Conservation (phyloP, 2,797 vertebrate species). For the Toxotes lorentzi region DNA sequence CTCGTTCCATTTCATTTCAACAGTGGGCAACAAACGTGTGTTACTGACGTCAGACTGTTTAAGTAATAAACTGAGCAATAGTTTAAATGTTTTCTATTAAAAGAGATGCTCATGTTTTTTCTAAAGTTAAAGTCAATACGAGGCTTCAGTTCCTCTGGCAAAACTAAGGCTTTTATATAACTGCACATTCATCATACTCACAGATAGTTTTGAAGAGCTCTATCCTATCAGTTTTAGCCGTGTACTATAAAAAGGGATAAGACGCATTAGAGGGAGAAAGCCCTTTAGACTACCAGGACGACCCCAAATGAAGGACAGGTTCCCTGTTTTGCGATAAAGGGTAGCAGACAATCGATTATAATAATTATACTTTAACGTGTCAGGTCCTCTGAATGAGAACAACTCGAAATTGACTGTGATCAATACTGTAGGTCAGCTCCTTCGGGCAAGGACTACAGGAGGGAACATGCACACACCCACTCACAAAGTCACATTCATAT, state of each 20-base stretch:
- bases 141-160: neutral
- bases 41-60: neutral
- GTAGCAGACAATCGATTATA: slow-evolving; percentile 66
- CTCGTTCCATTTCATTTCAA: slow-evolving; percentile 1
- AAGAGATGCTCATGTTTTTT: neutral
- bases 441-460: slow-evolving; percentile 68
- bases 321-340: slow-evolving; percentile 39
- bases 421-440: slow-evolving; percentile 66
- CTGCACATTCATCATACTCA: neutral
- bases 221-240: neutral
- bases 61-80: neutral
- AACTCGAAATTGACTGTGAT: slow-evolving; percentile 53
- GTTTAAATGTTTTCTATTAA: neutral
- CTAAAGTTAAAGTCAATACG: neutral
- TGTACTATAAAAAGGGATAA: slow-evolving; percentile 7
- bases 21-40: neutral
- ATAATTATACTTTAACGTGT: slow-evolving; percentile 67
- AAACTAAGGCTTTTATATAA: neutral
- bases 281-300: slow-evolving; percentile 2
- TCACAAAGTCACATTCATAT: slow-evolving; percentile 40
- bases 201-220: neutral
- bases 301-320: slow-evolving; percentile 67
- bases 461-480: slow-evolving; percentile 26
- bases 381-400: slow-evolving; percentile 32
- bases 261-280: neutral